A percentile compares a stretch with the other conserved stretches of the same genome.
These are phyloP conservation scores for Anastrepha ludens DNA, from an alignment of 1,140 invertebrate genomes.

Conservation along the genomic window DNA sequence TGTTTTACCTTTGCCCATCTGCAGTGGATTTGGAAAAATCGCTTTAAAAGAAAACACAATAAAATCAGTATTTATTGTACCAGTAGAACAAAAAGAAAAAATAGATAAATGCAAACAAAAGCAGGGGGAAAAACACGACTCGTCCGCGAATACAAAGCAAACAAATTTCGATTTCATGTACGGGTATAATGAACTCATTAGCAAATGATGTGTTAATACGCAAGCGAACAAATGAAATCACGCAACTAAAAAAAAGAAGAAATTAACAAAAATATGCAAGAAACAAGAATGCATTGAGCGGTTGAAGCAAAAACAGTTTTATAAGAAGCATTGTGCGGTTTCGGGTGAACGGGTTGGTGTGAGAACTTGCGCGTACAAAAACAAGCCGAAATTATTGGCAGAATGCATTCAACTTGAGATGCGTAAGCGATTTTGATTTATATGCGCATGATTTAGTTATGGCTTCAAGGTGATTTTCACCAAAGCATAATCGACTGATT, in stretches of 20 bases:
- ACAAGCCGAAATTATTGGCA: neutral
- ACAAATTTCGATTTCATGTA: neutral
- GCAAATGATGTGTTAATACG: conserved; percentile 18
- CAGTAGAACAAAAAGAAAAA: neutral
- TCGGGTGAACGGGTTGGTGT: neutral
- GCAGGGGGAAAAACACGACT: neutral
- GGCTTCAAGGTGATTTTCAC: conserved; percentile 4
- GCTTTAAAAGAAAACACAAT: neutral
- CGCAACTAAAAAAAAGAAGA: neutral
- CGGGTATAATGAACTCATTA: conserved; percentile 23
- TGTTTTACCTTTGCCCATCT: neutral
- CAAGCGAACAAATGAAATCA: neutral
- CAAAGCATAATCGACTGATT: neutral
- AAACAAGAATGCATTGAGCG: neutral
- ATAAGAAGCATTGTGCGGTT: neutral
- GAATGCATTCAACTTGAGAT: neutral
- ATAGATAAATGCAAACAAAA: neutral
- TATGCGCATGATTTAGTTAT: neutral
- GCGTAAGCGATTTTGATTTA: neutral
- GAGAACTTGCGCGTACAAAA: neutral
- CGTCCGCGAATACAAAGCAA: neutral
- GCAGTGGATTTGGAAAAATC: neutral
- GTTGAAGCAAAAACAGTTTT: neutral
- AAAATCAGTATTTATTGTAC: neutral
- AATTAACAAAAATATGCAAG: neutral